These are phyloP conservation scores for Leptinotarsa haldemani DNA, from an alignment of 2,888 invertebrate species.

Conservation along the genomic window DNA sequence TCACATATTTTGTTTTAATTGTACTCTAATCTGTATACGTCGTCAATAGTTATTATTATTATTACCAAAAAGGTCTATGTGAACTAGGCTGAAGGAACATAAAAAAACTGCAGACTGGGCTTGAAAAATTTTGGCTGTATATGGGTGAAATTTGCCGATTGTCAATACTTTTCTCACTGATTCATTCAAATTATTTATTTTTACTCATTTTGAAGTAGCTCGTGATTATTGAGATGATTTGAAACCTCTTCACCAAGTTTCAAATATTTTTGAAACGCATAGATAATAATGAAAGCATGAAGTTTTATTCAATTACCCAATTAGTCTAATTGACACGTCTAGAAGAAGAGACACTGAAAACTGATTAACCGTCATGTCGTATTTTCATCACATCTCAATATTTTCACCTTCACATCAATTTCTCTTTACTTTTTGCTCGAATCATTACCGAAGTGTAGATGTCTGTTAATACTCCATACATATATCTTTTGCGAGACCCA, in stretches of 20 bases:
- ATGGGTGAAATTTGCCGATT: too few relatives aligned
- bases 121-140: too few relatives aligned
- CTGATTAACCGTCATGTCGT: conserved; percentile 42
- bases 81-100: too few relatives aligned
- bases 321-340: neutral
- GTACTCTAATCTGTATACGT: too few relatives aligned
- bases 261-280: neutral
- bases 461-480: conserved; percentile 6
- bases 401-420: conserved; percentile 46
- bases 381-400: conserved; percentile 51
- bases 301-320: neutral
- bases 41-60: too few relatives aligned
- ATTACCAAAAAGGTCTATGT: too few relatives aligned
- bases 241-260: neutral
- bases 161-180: too few relatives aligned
- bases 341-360: conserved; percentile 13
- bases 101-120: too few relatives aligned
- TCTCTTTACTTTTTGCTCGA: conserved; percentile 30
- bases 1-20: too few relatives aligned
- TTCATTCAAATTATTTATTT: too few relatives aligned
- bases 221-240: neutral
- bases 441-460: conserved; percentile 20
- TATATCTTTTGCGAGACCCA: conserved; percentile 10
- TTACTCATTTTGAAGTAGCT: too few relatives aligned
- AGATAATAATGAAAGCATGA: neutral